phyloP scores from a whole-genome alignment of 2,888 invertebrate genomes.

The Metalampra italica region DNA sequence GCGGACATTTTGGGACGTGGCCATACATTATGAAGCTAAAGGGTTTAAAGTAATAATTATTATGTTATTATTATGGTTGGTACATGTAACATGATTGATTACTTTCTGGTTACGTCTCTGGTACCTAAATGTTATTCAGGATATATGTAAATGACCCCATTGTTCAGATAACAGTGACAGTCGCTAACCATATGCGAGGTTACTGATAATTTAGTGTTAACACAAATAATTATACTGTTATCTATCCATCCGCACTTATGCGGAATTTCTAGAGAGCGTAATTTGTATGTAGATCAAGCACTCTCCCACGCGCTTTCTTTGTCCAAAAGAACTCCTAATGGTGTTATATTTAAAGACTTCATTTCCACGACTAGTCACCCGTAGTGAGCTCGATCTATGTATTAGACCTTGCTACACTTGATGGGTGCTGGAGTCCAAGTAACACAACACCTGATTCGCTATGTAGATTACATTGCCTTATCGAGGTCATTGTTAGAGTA shows the following conservation, averaged over 20 bases:
- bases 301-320: conserved; percentile 43
- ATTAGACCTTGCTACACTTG: conserved; percentile 68
- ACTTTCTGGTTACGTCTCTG: background rate
- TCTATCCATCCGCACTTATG: conserved; percentile 7
- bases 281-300: conserved; percentile 24
- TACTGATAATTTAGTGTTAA: conserved; percentile 28
- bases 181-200: conserved; percentile 13
- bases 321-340: conserved; percentile 27
- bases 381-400: conserved; percentile 68
- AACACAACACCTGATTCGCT: conserved; percentile 58
- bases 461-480: conserved; percentile 57
- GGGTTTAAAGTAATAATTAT: no score
- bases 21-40: no score
- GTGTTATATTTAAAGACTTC: conserved; percentile 32
- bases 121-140: conserved; percentile 2
- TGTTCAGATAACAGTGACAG: conserved; percentile 29
- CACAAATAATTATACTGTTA: conserved; percentile 9
- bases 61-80: no score
- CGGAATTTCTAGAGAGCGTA: conserved; percentile 14
- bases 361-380: conserved; percentile 37
- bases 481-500: conserved; percentile 24
- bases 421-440: conserved; percentile 44
- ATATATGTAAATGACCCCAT: conserved; percentile 22
- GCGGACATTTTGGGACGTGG: no score
- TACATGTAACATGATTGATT: no score